These are phyloP conservation scores for Synanthedon andrenaeformis DNA, from an alignment of 2,888 invertebrate genomes.

Conservation along the genomic window DNA sequence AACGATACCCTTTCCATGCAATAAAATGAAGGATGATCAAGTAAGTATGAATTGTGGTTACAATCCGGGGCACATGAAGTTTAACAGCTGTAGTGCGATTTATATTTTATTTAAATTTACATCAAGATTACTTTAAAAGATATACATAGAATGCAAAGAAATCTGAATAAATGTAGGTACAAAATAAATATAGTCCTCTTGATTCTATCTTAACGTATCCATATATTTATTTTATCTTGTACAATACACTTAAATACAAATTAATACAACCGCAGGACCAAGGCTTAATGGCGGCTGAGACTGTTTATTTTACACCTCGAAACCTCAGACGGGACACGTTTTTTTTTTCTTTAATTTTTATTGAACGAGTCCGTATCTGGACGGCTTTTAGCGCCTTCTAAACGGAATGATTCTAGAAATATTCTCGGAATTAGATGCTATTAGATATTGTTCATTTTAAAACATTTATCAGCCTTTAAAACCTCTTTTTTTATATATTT, in stretches of 20 bases:
- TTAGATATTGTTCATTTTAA: slow-evolving; percentile 11
- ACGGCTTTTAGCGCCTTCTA: slow-evolving; percentile 53
- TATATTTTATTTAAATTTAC: too few relatives aligned
- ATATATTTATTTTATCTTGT: slow-evolving; percentile 69
- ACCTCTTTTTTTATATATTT: too few relatives aligned
- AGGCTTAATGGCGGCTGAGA: slow-evolving; percentile 57
- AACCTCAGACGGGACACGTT: slow-evolving; percentile 58
- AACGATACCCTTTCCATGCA: too few relatives aligned
- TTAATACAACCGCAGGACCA: slow-evolving; percentile 65
- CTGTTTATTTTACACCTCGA: slow-evolving; percentile 69
- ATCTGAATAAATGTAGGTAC: background rate
- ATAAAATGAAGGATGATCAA: too few relatives aligned
- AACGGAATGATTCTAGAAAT: slow-evolving; percentile 24
- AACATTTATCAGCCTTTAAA: too few relatives aligned
- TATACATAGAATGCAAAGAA: background rate
- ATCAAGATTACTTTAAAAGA: too few relatives aligned
- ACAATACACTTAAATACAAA: slow-evolving; percentile 71
- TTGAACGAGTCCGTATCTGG: slow-evolving; percentile 21
- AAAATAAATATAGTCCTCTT: slow-evolving; percentile 9
- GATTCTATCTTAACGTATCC: slow-evolving; percentile 31
- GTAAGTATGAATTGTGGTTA: too few relatives aligned
- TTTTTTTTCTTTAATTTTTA: slow-evolving; percentile 44
- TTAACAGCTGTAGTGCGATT: too few relatives aligned
- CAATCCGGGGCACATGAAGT: too few relatives aligned
- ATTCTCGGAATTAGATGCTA: slow-evolving; percentile 17